Percentiles rank a stretch among this genome's conserved stretches.
These are phyloP conservation scores for Cheilosia variabilis DNA, from an alignment of 2,888 invertebrate species.

Conservation along the genomic window DNA sequence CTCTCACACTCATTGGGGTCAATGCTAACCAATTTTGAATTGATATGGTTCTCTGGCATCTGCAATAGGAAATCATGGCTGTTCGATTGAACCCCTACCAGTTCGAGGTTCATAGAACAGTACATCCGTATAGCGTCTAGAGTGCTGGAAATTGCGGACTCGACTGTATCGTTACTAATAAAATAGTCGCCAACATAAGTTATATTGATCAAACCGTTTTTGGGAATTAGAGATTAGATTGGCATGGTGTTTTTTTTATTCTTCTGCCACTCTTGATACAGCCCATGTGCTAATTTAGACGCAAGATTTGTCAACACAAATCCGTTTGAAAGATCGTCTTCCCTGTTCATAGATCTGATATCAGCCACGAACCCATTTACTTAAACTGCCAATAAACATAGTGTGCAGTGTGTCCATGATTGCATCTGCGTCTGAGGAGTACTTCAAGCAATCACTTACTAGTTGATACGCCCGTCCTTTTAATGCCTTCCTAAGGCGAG, in stretches of 20 bases:
- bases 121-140: constrained; percentile 52
- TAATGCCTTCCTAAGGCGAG: neutral
- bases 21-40: no score
- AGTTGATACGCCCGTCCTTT: constrained; percentile 17
- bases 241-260: neutral
- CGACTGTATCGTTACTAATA: constrained; percentile 4
- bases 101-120: constrained; percentile 53
- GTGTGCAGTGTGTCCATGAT: neutral
- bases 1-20: no score
- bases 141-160: constrained; percentile 41
- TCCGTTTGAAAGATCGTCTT: constrained; percentile 4
- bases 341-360: constrained; percentile 1
- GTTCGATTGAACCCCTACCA: no score
- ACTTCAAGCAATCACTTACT: constrained; percentile 6
- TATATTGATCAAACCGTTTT: constrained; percentile 22
- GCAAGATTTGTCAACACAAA: neutral
- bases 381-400: constrained; percentile 10
- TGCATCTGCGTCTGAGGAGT: constrained; percentile 13
- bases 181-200: constrained; percentile 66
- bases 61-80: no score
- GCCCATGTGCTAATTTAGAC: neutral
- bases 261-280: constrained; percentile 3
- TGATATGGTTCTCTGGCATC: no score
- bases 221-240: no score
- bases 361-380: constrained; percentile 16